Evolutionary conservation across 2,888 invertebrate species (phyloP).

Genomic region (Craniophora ligustri): DNA sequence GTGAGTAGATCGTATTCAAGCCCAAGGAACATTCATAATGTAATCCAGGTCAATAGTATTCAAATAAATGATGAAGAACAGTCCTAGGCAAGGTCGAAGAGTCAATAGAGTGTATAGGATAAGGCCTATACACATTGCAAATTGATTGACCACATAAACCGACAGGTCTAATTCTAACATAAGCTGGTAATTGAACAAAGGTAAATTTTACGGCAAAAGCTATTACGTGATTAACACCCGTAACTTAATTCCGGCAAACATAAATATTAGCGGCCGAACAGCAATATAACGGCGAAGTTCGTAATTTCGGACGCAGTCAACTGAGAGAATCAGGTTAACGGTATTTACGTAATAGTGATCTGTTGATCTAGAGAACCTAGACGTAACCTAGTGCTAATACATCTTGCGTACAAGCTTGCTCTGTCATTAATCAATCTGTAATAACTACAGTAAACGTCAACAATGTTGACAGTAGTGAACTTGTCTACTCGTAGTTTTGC

Average conservation of each 20-base stretch:
- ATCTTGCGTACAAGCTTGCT: constrained; percentile 4
- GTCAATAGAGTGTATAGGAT: too few relatives aligned
- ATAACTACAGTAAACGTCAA: not conserved
- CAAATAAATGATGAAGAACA: not conserved
- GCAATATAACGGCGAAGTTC: constrained; percentile 29
- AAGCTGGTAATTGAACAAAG: constrained; percentile 27
- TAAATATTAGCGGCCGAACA: constrained; percentile 36
- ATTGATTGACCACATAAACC: constrained; percentile 43
- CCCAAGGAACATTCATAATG: not conserved
- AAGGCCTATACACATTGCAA: constrained; percentile 12
- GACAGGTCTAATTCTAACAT: constrained; percentile 20
- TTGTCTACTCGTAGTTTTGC: too few relatives aligned
- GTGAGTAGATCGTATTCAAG: not conserved
- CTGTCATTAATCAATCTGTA: not conserved
- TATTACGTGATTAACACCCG: constrained; percentile 41
- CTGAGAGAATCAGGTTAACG: constrained; percentile 26
- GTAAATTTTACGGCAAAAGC: constrained; percentile 35
- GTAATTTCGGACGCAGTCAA: constrained; percentile 14
- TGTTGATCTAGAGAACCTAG: constrained; percentile 9
- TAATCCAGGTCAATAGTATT: not conserved
- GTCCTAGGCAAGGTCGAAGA: not conserved
- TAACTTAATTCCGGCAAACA: constrained; percentile 28
- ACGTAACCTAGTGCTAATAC: constrained; percentile 10
- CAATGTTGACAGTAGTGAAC: too few relatives aligned
- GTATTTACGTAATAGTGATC: constrained; percentile 19